Evolutionary conservation across 2,888 invertebrate genomes (phyloP).

Genomic region (Acrobeloides nanus): DNA sequence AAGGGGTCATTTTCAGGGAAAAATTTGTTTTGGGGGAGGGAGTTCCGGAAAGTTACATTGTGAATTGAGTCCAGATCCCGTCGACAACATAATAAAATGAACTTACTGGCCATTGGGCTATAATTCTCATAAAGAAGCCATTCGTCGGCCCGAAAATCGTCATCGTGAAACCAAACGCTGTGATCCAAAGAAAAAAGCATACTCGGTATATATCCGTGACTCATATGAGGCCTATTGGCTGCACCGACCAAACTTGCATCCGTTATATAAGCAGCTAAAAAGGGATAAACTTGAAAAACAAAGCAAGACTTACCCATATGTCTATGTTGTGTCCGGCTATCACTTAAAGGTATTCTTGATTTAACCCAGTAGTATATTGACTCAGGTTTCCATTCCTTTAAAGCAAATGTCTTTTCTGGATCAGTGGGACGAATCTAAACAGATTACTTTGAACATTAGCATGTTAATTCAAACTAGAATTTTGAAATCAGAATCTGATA

Average conservation of each 20-base stretch:
- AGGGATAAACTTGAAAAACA: slow-evolving; percentile 7
- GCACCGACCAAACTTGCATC: slow-evolving; percentile 25
- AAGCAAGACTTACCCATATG: neutral
- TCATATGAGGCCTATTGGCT: slow-evolving; percentile 33
- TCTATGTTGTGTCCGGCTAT: too few relatives aligned
- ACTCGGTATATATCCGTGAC: slow-evolving; percentile 35
- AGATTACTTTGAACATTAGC: too few relatives aligned
- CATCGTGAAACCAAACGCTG: slow-evolving; percentile 41
- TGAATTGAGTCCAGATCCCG: too few relatives aligned
- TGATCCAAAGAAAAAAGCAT: slow-evolving; percentile 49
- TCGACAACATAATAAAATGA: neutral
- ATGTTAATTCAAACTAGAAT: too few relatives aligned
- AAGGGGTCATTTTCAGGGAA: too few relatives aligned
- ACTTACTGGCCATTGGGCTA: slow-evolving; percentile 31
- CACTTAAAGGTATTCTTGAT: slow-evolving; percentile 14
- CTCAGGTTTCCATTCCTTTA: slow-evolving; percentile 20
- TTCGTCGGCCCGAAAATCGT: slow-evolving; percentile 36
- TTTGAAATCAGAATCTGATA: too few relatives aligned
- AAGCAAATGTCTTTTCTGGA: slow-evolving; percentile 24
- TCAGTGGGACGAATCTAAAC: slow-evolving; percentile 16
- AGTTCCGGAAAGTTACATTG: too few relatives aligned
- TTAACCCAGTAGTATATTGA: slow-evolving; percentile 26
- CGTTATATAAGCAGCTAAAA: slow-evolving; percentile 21
- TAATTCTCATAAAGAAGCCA: slow-evolving; percentile 46
- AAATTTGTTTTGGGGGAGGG: too few relatives aligned